A percentile compares a stretch with the other conserved stretches of the same genome.
Conservation (phyloP, 2,797 vertebrate species). For the Antennarius maculatus region DNA sequence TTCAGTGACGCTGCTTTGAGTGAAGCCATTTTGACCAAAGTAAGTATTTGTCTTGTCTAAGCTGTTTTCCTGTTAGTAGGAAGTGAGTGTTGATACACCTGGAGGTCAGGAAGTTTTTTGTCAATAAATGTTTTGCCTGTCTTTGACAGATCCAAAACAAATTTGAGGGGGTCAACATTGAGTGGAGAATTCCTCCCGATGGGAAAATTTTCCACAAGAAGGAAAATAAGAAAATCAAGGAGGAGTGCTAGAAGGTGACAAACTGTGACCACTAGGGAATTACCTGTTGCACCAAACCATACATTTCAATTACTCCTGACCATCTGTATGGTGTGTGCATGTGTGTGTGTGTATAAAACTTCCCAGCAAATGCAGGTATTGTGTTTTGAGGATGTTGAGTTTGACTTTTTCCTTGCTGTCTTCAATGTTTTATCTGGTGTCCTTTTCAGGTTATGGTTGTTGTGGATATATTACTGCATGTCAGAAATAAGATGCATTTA, state of each 20-base stretch:
- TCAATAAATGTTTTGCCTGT: background rate
- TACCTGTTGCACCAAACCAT: background rate
- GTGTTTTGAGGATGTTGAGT: background rate
- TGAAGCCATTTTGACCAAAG: conserved; percentile 25
- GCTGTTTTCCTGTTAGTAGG: background rate
- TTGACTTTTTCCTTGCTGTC: background rate
- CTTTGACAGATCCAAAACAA: conserved; percentile 24
- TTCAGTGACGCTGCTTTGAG: conserved; percentile 9
- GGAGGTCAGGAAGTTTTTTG: background rate
- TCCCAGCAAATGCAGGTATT: background rate
- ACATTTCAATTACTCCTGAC: background rate
- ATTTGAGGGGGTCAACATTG: background rate
- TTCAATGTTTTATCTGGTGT: background rate
- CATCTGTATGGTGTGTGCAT: background rate
- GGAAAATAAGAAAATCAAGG: background rate
- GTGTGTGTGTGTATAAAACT: too few species aligned
- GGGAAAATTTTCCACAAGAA: conserved; percentile 34
- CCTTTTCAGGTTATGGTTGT: background rate
- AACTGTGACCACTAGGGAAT: background rate
- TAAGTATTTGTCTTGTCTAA: conserved; percentile 6
- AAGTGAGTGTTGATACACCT: background rate
- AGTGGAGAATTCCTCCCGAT: conserved; percentile 37
- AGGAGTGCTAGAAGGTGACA: background rate
- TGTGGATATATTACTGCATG: background rate
- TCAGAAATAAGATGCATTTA: background rate